Percentiles rank a stretch among this genome's conserved stretches.
Conservation (phyloP, 2,888 invertebrate genomes). For the Boloria selene region DNA sequence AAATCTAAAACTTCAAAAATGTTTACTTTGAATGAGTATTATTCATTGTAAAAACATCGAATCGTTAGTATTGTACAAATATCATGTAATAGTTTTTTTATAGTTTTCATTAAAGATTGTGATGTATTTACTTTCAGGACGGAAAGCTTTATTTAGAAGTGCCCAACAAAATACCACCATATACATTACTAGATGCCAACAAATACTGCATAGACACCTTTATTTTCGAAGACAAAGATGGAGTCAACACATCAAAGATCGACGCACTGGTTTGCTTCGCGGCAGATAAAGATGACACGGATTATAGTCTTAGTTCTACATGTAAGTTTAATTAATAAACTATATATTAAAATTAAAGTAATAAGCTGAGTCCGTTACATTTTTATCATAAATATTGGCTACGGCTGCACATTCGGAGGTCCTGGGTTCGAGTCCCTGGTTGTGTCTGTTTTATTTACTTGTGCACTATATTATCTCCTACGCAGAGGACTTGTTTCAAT, state of each 20-base stretch:
- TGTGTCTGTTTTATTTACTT: too few relatives aligned
- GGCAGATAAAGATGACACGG: constrained; percentile 40
- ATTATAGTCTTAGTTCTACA: constrained; percentile 53
- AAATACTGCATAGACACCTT: constrained; percentile 73
- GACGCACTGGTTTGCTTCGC: constrained; percentile 67
- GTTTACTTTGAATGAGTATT: too few relatives aligned
- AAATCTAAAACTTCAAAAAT: too few relatives aligned
- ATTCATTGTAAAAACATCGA: too few relatives aligned
- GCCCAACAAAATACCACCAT: constrained; percentile 49
- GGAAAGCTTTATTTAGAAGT: constrained; percentile 61
- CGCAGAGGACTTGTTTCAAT: too few relatives aligned
- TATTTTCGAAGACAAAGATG: constrained; percentile 47
- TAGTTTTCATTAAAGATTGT: background rate
- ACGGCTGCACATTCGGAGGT: too few relatives aligned
- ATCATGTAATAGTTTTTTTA: too few relatives aligned
- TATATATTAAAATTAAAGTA: background rate
- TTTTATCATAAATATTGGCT: too few relatives aligned
- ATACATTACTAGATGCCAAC: constrained; percentile 53
- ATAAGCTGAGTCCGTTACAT: too few relatives aligned
- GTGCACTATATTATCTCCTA: too few relatives aligned
- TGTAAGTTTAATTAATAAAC: constrained; percentile 52
- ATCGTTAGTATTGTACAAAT: too few relatives aligned
- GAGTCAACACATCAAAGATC: constrained; percentile 43
- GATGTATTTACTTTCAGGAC: constrained; percentile 52
- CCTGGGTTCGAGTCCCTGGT: too few relatives aligned